These are phyloP conservation scores for Agriopis aurantiaria DNA, from an alignment of 2,888 invertebrate genomes.

Conservation along the genomic window DNA sequence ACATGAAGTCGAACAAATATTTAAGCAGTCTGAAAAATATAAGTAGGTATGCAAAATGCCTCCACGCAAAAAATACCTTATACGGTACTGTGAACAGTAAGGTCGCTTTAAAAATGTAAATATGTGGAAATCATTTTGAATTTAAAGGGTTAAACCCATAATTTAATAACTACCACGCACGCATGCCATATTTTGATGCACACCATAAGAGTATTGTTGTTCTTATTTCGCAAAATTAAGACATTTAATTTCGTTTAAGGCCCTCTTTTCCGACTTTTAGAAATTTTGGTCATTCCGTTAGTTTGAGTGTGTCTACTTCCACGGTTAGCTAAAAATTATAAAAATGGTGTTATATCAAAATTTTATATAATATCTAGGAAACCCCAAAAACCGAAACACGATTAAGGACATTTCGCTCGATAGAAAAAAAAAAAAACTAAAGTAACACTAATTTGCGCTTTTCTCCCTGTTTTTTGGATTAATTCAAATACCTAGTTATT, in stretches of 20 bases:
- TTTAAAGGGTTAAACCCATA: neutral
- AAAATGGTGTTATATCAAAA: no score
- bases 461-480: no score
- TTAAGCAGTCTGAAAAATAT: conserved; percentile 23
- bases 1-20: conserved; percentile 12
- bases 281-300: no score
- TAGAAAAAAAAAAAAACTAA: no score
- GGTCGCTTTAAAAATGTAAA: conserved; percentile 14
- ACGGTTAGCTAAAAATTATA: no score
- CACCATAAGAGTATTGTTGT: conserved; percentile 14
- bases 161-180: conserved; percentile 12
- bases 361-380: no score
- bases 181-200: conserved; percentile 14
- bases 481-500: no score
- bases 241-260: conserved; percentile 17
- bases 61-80: conserved; percentile 18
- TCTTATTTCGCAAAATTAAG: conserved; percentile 16
- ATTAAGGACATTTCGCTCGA: no score
- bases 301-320: no score
- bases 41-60: conserved; percentile 12
- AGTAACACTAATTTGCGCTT: no score
- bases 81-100: conserved; percentile 8
- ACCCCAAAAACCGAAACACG: no score
- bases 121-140: conserved; percentile 11
- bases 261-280: no score